These are phyloP conservation scores for Morphnarchus princeps DNA, from an alignment of 2,113 vertebrate genomes.

Conservation along the genomic window DNA sequence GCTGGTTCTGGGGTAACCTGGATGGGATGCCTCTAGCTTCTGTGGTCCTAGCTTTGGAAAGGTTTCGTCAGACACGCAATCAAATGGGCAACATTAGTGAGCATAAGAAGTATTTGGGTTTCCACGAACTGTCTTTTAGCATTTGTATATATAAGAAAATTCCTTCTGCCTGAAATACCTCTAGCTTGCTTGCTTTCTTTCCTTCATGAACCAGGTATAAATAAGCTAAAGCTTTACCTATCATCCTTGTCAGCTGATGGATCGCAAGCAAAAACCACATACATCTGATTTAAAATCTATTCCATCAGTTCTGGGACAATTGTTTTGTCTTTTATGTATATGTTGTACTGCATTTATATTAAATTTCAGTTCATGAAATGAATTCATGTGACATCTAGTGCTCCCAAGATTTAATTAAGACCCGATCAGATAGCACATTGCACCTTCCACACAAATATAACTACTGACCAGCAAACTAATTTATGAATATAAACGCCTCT, in stretches of 20 bases:
- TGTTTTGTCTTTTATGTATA: neutral
- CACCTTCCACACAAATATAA: neutral
- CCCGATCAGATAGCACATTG: neutral
- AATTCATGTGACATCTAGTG: neutral
- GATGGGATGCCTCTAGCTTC: neutral
- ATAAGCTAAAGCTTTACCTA: neutral
- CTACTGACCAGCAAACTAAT: neutral
- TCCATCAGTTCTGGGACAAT: neutral
- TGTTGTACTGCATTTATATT: neutral
- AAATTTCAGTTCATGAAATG: neutral
- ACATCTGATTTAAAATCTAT: neutral
- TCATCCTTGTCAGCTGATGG: neutral
- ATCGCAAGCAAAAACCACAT: neutral
- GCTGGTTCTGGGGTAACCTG: neutral
- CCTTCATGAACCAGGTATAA: neutral
- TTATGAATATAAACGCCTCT: neutral
- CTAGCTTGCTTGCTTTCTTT: neutral
- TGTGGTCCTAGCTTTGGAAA: neutral
- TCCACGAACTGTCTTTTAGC: neutral
- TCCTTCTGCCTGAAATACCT: neutral
- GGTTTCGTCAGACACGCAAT: neutral
- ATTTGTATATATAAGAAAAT: neutral
- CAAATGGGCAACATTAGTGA: neutral
- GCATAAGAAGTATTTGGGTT: neutral
- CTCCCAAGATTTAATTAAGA: slow-evolving; percentile 11